Base-by-base conservation (phyloP, 2,888 invertebrate species). In the Aphidoletes aphidimyza region DNA sequence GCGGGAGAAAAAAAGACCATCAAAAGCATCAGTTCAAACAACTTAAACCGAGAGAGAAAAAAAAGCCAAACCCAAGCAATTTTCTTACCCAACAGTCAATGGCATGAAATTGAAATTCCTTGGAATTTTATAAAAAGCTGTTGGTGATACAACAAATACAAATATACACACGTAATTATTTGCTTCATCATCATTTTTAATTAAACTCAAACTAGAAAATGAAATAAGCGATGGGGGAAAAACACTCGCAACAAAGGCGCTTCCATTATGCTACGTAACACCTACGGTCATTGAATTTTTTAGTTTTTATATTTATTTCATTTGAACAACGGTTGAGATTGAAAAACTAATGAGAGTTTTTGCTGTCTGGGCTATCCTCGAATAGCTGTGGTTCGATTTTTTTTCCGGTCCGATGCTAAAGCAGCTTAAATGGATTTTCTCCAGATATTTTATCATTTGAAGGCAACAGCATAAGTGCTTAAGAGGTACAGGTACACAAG, bases 151-250 rank as follows among this genome's bases (percentile, higher is more conserved):
- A 30, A 69, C 11, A 69, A 69, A 69, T n/a, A 34, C 69, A 69
- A 69, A 30, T n/a, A n/a, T n/a, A n/a, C 17, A 69, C 30, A 69
- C 69, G 30, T 30, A 69, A 69, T 69, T 69, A 69, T 69, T 69
- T 69, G 69, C 69, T 30, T 69, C 69, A 69, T 69, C 69, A 69
- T 69, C 30, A 69, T 69, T 69, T 69, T 69, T 69, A 69, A 69
- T 69, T 69, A 30, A 69, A 69, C 69, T 69, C 30, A 14, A 34
- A 69, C n/a, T 54, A 30, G 30, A 69, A 69, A 69, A 69, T 14
- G n/a, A 26, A 69, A 69, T 30, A 69, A 69, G 34, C 14, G 69
- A 11, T 14, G 69, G 30, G 14, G 30, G 22, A 69, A 54, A 69
- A 34, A n/a, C 14, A 54, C 2, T n/a, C 11, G 42, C 54, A 54